phyloP scores from a whole-genome alignment of 2,888 invertebrate species.

The Drosophila nr. perissopoda region DNA sequence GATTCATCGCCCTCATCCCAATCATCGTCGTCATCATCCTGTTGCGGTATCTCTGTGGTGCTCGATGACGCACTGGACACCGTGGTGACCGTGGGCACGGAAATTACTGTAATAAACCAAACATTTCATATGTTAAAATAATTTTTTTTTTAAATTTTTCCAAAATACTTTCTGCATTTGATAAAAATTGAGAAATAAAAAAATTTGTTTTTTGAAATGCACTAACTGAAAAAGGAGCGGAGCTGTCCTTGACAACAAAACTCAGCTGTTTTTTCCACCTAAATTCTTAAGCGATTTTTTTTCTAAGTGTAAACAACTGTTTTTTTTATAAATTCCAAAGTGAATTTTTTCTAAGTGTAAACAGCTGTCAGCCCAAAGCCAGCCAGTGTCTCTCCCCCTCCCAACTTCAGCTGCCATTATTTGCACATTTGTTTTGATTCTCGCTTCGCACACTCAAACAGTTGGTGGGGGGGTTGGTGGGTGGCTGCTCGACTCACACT shows the following conservation, averaged over 20 bases:
- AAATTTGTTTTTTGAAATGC: not conserved
- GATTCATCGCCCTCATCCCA: conserved; percentile 85
- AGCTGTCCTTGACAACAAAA: not conserved
- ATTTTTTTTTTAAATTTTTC: not conserved
- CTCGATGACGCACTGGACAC: conserved; percentile 53
- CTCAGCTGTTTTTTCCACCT: not conserved
- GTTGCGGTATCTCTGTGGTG: conserved; percentile 81
- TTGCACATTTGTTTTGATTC: conserved; percentile 64
- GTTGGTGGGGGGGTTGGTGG: not conserved
- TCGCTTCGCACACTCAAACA: conserved; percentile 28
- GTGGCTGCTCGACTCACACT: conserved; percentile 45
- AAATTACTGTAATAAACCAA: conserved; percentile 59
- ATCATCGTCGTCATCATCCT: conserved; percentile 82
- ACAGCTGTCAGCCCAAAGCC: conserved; percentile 20
- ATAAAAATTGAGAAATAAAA: not conserved
- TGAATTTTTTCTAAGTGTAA: not conserved
- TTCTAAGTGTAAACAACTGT: conserved; percentile 22
- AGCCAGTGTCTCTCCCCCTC: not conserved
- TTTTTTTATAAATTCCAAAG: not conserved
- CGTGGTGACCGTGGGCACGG: conserved; percentile 71
- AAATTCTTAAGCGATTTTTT: not conserved
- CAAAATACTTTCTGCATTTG: not conserved
- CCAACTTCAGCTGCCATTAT: conserved; percentile 2
- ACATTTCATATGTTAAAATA: too few relatives aligned
- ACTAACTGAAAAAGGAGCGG: not conserved